A percentile compares a stretch with the other conserved stretches of the same genome.
Conservation (phyloP, 2,797 vertebrate genomes). For the Melopsittacus undulatus region DNA sequence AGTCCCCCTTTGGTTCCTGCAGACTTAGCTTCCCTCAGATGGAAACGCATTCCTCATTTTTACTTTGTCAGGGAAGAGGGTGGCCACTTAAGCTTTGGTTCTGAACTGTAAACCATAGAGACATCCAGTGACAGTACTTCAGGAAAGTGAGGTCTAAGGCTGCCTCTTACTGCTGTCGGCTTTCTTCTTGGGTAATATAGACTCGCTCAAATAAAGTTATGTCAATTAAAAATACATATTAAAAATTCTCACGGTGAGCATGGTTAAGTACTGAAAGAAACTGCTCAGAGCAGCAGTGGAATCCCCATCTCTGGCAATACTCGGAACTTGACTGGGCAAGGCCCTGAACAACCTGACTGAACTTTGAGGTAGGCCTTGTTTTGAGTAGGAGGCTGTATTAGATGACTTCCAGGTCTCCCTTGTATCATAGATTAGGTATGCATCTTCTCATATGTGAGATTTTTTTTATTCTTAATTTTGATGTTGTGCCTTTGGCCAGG, state of each 20-base stretch:
- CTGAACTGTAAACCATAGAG: background rate
- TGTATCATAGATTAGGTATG: background rate
- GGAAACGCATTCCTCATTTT: background rate
- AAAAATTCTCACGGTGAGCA: background rate
- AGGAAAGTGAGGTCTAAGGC: background rate
- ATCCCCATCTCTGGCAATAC: background rate
- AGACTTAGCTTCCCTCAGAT: background rate
- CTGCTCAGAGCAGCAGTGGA: background rate
- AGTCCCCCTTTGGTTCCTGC: background rate
- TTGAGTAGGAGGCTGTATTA: background rate
- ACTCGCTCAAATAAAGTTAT: background rate
- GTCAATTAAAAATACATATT: background rate
- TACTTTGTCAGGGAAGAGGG: background rate
- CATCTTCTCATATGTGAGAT: background rate
- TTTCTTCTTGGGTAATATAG: background rate
- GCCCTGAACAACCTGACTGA: background rate
- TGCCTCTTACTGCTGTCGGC: background rate
- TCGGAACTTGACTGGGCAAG: background rate
- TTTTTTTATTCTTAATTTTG: background rate
- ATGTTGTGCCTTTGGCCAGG: background rate
- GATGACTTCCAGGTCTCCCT: background rate
- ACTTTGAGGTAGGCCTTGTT: background rate
- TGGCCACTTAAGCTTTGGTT: background rate
- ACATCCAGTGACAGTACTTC: background rate
- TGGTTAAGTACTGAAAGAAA: background rate